Percentiles rank a stretch among this genome's conserved stretches.
These are phyloP conservation scores for Chymomyza amoena DNA, from an alignment of 2,888 invertebrate genomes.

Conservation along the genomic window DNA sequence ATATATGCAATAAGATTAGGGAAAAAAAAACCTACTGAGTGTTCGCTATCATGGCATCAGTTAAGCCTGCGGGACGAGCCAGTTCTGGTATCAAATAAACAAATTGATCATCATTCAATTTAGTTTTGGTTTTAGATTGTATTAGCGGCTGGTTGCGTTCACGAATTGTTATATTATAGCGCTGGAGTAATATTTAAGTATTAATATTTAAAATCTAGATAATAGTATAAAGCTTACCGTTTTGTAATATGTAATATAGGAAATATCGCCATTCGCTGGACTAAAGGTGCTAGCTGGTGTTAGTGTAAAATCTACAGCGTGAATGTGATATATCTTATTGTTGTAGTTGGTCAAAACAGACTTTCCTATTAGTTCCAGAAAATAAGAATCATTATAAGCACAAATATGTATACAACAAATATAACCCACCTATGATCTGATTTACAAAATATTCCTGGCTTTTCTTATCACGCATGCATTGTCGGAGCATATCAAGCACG, in stretches of 20 bases:
- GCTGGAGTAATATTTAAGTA: constrained; percentile 78
- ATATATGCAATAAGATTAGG: constrained; percentile 36
- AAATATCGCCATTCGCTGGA: constrained; percentile 80
- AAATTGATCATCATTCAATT: constrained; percentile 78
- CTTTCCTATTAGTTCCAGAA: constrained; percentile 53
- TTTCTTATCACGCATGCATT: too few relatives aligned
- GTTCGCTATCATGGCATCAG: constrained; percentile 84
- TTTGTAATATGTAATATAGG: constrained; percentile 84
- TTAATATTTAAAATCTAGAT: neutral
- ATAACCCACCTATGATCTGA: too few relatives aligned
- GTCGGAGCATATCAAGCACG: constrained; percentile 82
- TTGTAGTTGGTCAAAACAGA: constrained; percentile 88
- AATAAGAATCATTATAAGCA: too few relatives aligned
- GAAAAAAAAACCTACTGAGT: constrained; percentile 81
- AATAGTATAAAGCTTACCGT: constrained; percentile 80
- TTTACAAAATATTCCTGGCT: too few relatives aligned
- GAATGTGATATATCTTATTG: constrained; percentile 82
- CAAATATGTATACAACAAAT: fast-evolving
- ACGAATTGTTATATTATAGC: constrained; percentile 84
- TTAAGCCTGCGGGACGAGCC: constrained; percentile 90
- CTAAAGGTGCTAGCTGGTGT: constrained; percentile 83
- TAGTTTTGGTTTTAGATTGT: constrained; percentile 81
- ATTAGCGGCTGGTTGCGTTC: constrained; percentile 88
- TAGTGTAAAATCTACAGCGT: constrained; percentile 85
- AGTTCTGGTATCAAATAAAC: constrained; percentile 90